Evolutionary conservation across 53 echinoderm and acorn worm genomes (phyloP), one percentile per base, ranked within the genome.

Genomic region (Holothuria leucospilota): DNA sequence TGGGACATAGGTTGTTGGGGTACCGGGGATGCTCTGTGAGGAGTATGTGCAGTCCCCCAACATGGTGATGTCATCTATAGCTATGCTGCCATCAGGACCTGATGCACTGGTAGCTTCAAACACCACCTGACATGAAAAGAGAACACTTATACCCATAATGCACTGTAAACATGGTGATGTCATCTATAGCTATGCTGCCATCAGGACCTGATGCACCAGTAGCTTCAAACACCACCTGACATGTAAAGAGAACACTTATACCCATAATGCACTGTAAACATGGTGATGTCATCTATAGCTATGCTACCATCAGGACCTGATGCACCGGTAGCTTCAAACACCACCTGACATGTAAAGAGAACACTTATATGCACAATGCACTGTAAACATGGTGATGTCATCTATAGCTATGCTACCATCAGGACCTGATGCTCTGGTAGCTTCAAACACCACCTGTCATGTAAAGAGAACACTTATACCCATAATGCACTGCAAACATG

Each of bases 341-440:
- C 68, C 15, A 95, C 51, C 95, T 95, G 16, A 40, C 5, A 75
- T 25, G 52, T 21, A n/a, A 74, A 39, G 24, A 42, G 75, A 71
- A 71, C 20, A 15, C 20, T 27, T 24, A 63, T 12, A 46, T 7
- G 3, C 46, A 46, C 6, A 46, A 46, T 46, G 4, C 46, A 46
- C 46, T 46, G 46, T 11, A 46, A 23, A 18, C 65, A 82, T 82
- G 20, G 65, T 38, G 29, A 91, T 90, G 62, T 96, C 96, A 63
- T 96, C 96, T 23, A 96, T 89, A n/a, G 96, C 92, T 5, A 96
- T 94, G 73, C 93, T 90, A 2, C 94, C 93, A 28, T 86, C 63
- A n/a, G 86, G 72, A 26, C 96, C 94, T n/a, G 53, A 26, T n/a
- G 77, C 86, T 4, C 66, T 79, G 23, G 85, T 81, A 1, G 91